Evolutionary conservation across 1,140 invertebrate genomes (phyloP).

Genomic region (Goniozus legneri): DNA sequence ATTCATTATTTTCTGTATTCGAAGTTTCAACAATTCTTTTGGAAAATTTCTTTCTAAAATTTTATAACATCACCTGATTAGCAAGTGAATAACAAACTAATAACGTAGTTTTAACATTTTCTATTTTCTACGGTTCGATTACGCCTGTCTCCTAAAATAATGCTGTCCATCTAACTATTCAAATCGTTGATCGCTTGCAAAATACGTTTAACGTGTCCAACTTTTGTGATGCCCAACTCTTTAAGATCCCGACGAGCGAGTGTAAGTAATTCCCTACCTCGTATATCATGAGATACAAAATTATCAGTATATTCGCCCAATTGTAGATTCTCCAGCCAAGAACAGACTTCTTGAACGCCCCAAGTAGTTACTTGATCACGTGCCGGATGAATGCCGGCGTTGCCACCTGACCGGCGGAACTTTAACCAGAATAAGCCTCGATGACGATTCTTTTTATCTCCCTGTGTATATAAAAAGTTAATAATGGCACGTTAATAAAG

Average conservation of each 20-base stretch:
- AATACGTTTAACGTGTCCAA: slow-evolving; percentile 92
- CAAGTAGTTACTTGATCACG: slow-evolving; percentile 59
- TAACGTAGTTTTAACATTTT: no score
- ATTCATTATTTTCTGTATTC: no score
- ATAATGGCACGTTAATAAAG: slow-evolving; percentile 8
- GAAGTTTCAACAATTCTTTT: no score
- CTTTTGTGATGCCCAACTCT: slow-evolving; percentile 88
- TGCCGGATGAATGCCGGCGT: slow-evolving; percentile 38
- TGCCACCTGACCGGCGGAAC: slow-evolving; percentile 52
- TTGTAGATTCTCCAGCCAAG: slow-evolving; percentile 85
- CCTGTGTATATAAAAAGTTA: slow-evolving; percentile 33
- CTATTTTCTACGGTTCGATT: slow-evolving; percentile 9
- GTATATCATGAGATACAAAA: slow-evolving; percentile 87
- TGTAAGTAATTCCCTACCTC: slow-evolving; percentile 82
- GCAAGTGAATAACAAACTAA: no score
- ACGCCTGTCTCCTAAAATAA: no score
- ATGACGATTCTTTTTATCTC: slow-evolving; percentile 58
- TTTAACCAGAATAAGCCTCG: slow-evolving; percentile 62
- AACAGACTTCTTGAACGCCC: slow-evolving; percentile 70
- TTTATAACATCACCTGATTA: no score
- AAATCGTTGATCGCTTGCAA: slow-evolving; percentile 89
- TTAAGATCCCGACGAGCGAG: slow-evolving; percentile 82
- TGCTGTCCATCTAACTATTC: slow-evolving; percentile 48
- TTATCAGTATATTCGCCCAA: slow-evolving; percentile 82
- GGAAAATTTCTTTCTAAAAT: no score